Base-by-base conservation (phyloP, 2,888 invertebrate species). In the Drosophila parthenogenetica region DNA sequence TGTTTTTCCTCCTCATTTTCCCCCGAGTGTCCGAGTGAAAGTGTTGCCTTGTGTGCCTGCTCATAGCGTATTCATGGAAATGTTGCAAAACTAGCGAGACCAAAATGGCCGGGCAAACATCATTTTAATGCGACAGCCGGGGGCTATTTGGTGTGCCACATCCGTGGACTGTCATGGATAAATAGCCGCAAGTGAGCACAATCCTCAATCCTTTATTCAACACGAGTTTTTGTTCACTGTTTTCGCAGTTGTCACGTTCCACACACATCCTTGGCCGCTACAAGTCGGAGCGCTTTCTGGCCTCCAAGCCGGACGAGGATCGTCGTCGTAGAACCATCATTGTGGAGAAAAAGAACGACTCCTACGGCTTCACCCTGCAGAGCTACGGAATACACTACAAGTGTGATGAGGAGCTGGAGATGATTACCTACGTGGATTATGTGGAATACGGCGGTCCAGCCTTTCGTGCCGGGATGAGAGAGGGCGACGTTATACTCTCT, bases 361-460 rank as follows among this genome's bases (percentile, higher is more conserved):
- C 96, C 32, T 99, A 97, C 91, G 99, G 99, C 13, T 99, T 99
- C 92, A 98, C 98, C 0, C 93, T 99, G 40, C 98, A 99, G 94
- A 98, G 98, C 87, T 99, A 99, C 91, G 98, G 98, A 37, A 98
- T 99, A 69, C 98, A 98, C 91, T 98, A 98, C 92, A 97, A 97
- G 91, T 95, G 96, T 93, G 98, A 97, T 87, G 96, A 97, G 91
- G 98, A 98, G 91, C 96, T 98, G 67, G 98, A 99, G 92, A 96
- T 98, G 93, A 97, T 99, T 65, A 99, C 98, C 0, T 99, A 99
- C 91, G 98, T 99, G 48, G 99, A 99, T 91, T 98, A 98, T 91
- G 98, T 99, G 61, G 98, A 98, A 83, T 95, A 95, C 69, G 97
- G 97, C 77, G 98, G 98, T 0, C 96, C 98, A 0, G 98, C 99